A percentile compares a stretch with the other conserved stretches of the same genome.
Conservation (phyloP, 2,888 invertebrate species). For the Mesoligia furuncula region DNA sequence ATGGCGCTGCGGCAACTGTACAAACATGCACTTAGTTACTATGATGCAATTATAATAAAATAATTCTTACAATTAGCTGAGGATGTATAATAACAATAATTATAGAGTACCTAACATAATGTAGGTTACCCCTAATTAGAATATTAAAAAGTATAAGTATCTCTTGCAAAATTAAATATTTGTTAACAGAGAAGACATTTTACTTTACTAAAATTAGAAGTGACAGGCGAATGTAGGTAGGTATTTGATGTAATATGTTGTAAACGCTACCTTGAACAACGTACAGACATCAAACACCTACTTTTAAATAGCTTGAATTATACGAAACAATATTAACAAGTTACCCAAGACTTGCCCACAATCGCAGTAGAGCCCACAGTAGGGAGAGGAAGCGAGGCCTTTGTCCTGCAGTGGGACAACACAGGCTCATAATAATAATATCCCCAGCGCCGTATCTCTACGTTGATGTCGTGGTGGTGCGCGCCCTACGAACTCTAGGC, state of each 20-base stretch:
- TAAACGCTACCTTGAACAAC: slow-evolving; percentile 36
- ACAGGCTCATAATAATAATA: too few relatives aligned
- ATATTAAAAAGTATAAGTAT: too few relatives aligned
- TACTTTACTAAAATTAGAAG: background rate
- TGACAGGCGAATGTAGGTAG: slow-evolving; percentile 3
- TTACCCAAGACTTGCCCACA: background rate
- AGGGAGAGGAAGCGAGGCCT: too few relatives aligned
- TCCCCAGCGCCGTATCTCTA: too few relatives aligned
- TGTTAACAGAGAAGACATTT: background rate
- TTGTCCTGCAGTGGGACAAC: too few relatives aligned
- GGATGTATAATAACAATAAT: background rate
- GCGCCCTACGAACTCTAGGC: too few relatives aligned
- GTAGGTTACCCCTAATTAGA: background rate
- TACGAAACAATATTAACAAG: slow-evolving; percentile 4
- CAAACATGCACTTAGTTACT: background rate
- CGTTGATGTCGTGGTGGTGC: too few relatives aligned
- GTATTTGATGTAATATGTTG: slow-evolving; percentile 6
- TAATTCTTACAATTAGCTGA: too few relatives aligned
- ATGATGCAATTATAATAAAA: background rate
- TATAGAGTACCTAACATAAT: background rate
- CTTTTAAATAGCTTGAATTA: slow-evolving; percentile 19
- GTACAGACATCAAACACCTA: slow-evolving; percentile 6
- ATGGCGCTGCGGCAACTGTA: background rate
- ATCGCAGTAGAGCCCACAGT: too few relatives aligned
- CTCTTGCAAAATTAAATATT: background rate